A percentile compares a stretch with the other conserved stretches of the same genome.
Evolutionary conservation across 1,140 invertebrate species (phyloP).

Genomic region (Odontomachus brunneus): DNA sequence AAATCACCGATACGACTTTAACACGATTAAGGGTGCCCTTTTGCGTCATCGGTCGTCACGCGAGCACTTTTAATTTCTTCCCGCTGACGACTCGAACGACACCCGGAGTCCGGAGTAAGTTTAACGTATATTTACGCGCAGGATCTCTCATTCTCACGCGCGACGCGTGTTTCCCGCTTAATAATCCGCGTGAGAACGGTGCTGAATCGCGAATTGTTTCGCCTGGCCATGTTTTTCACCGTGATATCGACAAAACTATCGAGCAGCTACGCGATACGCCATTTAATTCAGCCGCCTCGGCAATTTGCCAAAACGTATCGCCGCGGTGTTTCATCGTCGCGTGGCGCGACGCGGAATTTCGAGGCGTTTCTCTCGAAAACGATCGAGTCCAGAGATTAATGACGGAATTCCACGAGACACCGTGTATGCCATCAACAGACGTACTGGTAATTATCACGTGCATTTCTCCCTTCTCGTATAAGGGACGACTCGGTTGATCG

Average conservation of each 20-base stretch:
- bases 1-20: constrained; percentile 16
- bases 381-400: constrained; percentile 43
- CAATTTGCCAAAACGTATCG: constrained; percentile 27
- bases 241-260: constrained; percentile 9
- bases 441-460: constrained; percentile 21
- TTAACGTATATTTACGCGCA: too few species aligned
- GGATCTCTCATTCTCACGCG: constrained; percentile 10
- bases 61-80: not conserved
- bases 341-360: constrained; percentile 2
- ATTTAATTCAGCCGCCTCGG: constrained; percentile 21
- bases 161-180: not conserved
- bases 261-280: not conserved
- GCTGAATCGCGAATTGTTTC: constrained; percentile 28
- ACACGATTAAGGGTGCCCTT: not conserved
- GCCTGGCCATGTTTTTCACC: not conserved
- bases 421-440: not conserved
- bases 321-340: constrained; percentile 22
- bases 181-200: constrained; percentile 14
- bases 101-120: too few species aligned
- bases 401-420: not conserved
- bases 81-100: not conserved
- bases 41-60: not conserved
- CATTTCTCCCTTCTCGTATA: constrained; percentile 3
- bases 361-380: constrained; percentile 22
- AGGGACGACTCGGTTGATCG: not conserved